These are phyloP conservation scores for Hipparchia semele DNA, from an alignment of 2,888 invertebrate species.

Conservation along the genomic window DNA sequence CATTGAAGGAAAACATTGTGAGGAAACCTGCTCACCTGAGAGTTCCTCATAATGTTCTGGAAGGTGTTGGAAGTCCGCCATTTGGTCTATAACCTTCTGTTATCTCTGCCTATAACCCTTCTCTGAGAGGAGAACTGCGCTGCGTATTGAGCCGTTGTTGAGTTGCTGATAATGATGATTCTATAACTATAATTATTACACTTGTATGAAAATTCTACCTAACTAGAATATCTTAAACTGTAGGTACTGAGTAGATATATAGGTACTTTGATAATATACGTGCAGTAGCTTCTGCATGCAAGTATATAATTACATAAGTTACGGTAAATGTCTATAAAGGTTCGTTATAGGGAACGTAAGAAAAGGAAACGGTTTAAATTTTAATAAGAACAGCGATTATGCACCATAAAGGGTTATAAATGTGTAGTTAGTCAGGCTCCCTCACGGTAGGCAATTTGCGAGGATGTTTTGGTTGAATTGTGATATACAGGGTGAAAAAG, in stretches of 20 bases:
- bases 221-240: background rate
- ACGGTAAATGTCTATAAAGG: conserved; percentile 52
- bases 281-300: conserved; percentile 8
- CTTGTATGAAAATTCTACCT: too few species aligned
- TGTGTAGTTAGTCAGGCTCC: conserved; percentile 73
- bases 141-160: too few species aligned
- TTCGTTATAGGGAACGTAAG: conserved; percentile 61
- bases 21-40: too few species aligned
- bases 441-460: conserved; percentile 53
- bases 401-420: conserved; percentile 76
- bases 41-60: too few species aligned
- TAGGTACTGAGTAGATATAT: background rate
- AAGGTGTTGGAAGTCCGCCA: too few species aligned
- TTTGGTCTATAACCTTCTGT: too few species aligned
- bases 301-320: conserved; percentile 36
- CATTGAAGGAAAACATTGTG: too few species aligned
- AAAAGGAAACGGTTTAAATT: conserved; percentile 77
- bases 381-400: conserved; percentile 81
- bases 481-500: background rate
- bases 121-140: too few species aligned
- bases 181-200: too few species aligned
- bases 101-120: too few species aligned
- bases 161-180: too few species aligned
- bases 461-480: conserved; percentile 30
- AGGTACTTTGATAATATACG: background rate